Percentiles rank a stretch among this genome's conserved stretches.
Evolutionary conservation across 1,140 invertebrate species (phyloP).

Genomic region (Lepidurus packardi): DNA sequence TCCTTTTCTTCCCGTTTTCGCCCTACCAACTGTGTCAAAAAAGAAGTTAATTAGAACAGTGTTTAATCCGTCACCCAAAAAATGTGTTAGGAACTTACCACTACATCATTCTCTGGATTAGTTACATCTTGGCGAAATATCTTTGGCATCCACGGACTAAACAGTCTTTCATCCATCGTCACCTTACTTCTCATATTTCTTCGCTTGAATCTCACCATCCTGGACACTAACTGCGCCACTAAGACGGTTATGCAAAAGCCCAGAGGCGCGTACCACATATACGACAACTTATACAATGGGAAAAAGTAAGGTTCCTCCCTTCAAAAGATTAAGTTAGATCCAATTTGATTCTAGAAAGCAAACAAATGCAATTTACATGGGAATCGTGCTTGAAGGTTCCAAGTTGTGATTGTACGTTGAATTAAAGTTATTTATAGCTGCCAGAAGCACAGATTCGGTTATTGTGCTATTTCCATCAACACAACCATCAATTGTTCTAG

Average conservation of each 20-base stretch:
- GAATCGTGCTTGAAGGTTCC: slow-evolving; percentile 6
- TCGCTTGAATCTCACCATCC: slow-evolving; percentile 5
- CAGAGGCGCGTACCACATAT: slow-evolving; percentile 75
- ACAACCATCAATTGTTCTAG: slow-evolving; percentile 48
- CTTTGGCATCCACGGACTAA: neutral
- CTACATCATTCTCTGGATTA: neutral
- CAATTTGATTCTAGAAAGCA: slow-evolving; percentile 37
- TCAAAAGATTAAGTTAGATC: neutral
- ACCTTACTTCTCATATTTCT: slow-evolving; percentile 16
- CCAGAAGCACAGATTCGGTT: neutral
- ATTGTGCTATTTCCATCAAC: slow-evolving; percentile 25
- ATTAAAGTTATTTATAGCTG: neutral
- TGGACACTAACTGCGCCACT: slow-evolving; percentile 58
- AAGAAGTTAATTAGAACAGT: neutral
- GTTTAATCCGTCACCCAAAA: neutral
- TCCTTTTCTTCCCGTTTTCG: neutral
- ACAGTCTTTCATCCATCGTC: neutral
- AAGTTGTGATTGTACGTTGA: neutral
- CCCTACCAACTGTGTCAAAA: neutral
- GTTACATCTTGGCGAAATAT: neutral
- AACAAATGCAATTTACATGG: slow-evolving; percentile 32
- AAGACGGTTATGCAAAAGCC: slow-evolving; percentile 60
- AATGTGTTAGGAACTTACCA: neutral
- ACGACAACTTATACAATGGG: slow-evolving; percentile 71
- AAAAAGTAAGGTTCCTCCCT: slow-evolving; percentile 48